Evolutionary conservation across 2,797 vertebrate species (phyloP).

Genomic region (Amniataba percoides): DNA sequence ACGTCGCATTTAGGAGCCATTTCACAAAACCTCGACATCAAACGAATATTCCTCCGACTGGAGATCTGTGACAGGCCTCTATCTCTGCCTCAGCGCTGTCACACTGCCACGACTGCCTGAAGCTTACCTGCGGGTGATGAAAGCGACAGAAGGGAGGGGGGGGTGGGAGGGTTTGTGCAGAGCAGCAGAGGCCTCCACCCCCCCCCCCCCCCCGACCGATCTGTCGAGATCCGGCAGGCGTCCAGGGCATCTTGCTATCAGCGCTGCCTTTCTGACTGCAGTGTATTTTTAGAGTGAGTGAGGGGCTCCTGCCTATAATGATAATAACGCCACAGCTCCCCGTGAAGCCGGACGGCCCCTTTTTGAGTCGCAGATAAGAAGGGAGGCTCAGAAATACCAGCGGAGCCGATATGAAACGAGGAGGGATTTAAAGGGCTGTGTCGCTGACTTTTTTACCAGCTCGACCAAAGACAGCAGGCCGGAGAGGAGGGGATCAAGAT

Average conservation of each 20-base stretch:
- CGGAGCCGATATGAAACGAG: slow-evolving; percentile 46
- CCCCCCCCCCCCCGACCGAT: slow-evolving; percentile 64
- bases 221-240: slow-evolving; percentile 71
- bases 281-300: slow-evolving; percentile 83
- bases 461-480: background rate
- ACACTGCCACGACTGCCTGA: slow-evolving; percentile 31
- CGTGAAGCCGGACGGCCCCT: slow-evolving; percentile 48
- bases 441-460: slow-evolving; percentile 14
- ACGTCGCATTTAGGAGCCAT: background rate
- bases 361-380: slow-evolving; percentile 64
- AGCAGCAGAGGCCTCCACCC: slow-evolving; percentile 51
- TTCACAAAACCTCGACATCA: slow-evolving; percentile 24
- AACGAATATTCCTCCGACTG: slow-evolving; percentile 3
- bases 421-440: slow-evolving; percentile 48
- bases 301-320: slow-evolving; percentile 74
- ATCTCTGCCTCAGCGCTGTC: slow-evolving; percentile 50
- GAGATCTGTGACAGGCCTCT: slow-evolving; percentile 31
- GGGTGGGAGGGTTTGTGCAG: slow-evolving; percentile 29
- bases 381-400: slow-evolving; percentile 38
- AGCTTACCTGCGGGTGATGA: slow-evolving; percentile 62
- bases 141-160: slow-evolving; percentile 63
- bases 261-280: slow-evolving; percentile 53
- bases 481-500: background rate
- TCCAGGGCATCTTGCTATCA: slow-evolving; percentile 70
- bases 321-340: slow-evolving; percentile 69